Evolutionary conservation across 2,797 vertebrate genomes (phyloP).

Genomic region (Enteromius treurensis): DNA sequence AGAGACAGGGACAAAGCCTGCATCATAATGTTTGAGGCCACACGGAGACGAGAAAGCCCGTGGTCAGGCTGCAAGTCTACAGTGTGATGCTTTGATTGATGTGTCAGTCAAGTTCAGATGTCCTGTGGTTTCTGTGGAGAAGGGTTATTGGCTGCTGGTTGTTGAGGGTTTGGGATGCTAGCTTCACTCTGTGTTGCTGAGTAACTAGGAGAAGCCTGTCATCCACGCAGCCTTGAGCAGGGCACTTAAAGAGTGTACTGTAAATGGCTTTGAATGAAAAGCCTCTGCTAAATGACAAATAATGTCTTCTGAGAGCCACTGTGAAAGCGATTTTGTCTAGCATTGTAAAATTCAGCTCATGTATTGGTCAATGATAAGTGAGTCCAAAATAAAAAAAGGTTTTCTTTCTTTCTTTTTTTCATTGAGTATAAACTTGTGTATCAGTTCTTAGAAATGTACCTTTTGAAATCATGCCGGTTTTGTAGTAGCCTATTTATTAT

Average conservation of each 20-base stretch:
- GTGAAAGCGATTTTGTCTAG: not conserved
- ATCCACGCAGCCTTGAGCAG: not conserved
- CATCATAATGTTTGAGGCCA: conserved; percentile 36
- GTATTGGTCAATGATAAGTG: not conserved
- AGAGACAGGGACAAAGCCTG: conserved; percentile 32
- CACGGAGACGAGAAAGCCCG: not conserved
- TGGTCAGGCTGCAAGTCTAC: conserved; percentile 16
- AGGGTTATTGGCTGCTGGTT: conserved; percentile 6
- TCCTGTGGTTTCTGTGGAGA: conserved; percentile 17
- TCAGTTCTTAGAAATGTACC: not conserved
- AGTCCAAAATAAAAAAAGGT: not conserved
- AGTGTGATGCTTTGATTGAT: conserved; percentile 16
- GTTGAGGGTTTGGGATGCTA: conserved; percentile 15
- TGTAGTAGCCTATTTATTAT: not conserved
- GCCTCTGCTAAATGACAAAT: conserved; percentile 1
- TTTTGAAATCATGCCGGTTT: not conserved
- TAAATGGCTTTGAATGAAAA: conserved; percentile 13
- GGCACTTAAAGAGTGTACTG: conserved; percentile 19
- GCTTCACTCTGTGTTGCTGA: conserved; percentile 8
- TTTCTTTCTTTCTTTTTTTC: not conserved
- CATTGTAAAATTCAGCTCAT: not conserved
- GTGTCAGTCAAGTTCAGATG: not conserved
- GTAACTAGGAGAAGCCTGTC: conserved; percentile 1
- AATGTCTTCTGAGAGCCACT: not conserved
- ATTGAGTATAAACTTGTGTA: not conserved